Evolutionary conservation across 2,113 vertebrate genomes (phyloP).

Genomic region (Epinephelus moara): DNA sequence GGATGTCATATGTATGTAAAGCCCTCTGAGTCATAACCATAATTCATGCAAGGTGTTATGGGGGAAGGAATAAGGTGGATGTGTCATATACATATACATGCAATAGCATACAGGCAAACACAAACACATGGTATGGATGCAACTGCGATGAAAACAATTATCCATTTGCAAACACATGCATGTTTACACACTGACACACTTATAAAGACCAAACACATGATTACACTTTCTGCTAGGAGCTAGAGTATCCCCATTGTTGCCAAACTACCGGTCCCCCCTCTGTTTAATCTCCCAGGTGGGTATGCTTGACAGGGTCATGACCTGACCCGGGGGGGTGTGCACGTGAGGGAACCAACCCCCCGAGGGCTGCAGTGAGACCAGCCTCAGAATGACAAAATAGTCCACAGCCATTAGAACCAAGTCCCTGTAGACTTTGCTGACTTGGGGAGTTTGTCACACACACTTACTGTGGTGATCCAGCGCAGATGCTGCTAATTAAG

Average conservation of each 20-base stretch:
- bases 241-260: slow-evolving; percentile 1
- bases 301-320: slow-evolving; percentile 12
- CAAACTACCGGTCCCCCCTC: not conserved
- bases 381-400: slow-evolving; percentile 31
- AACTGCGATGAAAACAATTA: not conserved
- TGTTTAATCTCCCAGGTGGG: slow-evolving; percentile 32
- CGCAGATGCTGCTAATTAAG: slow-evolving; percentile 51
- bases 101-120: slow-evolving; percentile 1
- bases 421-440: slow-evolving; percentile 33
- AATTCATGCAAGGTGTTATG: too few species aligned
- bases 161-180: not conserved
- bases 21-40: too few species aligned
- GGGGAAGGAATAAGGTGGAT: too few species aligned
- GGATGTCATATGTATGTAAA: too few species aligned
- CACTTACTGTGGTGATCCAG: slow-evolving; percentile 1
- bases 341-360: slow-evolving; percentile 9
- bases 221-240: not conserved
- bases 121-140: not conserved
- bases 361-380: slow-evolving; percentile 1
- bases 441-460: slow-evolving; percentile 30
- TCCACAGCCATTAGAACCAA: slow-evolving; percentile 22
- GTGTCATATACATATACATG: not conserved
- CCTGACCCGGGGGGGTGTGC: slow-evolving; percentile 16
- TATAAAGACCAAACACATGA: not conserved
- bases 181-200: not conserved